phyloP scores from a whole-genome alignment of 2,113 vertebrate genomes.

The Cyanistes caeruleus region DNA sequence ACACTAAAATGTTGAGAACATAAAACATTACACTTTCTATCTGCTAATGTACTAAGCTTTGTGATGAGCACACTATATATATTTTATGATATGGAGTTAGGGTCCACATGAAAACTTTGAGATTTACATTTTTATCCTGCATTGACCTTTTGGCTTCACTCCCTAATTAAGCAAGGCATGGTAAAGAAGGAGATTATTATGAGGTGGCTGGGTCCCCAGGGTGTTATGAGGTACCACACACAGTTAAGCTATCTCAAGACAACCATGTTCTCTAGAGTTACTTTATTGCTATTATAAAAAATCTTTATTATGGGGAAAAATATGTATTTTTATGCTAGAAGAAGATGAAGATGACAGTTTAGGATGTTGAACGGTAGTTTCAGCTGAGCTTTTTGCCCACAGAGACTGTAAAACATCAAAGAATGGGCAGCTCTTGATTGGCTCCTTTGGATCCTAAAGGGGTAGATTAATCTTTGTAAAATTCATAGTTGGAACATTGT shows the following conservation, averaged over 20 bases:
- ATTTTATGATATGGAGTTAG: constrained; percentile 73
- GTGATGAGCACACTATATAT: neutral
- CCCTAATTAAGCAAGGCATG: constrained; percentile 78
- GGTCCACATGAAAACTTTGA: constrained; percentile 77
- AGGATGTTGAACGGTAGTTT: constrained; percentile 79
- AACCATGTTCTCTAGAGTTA: constrained; percentile 82
- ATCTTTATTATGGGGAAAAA: constrained; percentile 84
- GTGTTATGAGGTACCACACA: constrained; percentile 77
- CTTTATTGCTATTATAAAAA: constrained; percentile 87
- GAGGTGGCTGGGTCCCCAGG: constrained; percentile 73
- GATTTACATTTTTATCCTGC: constrained; percentile 79
- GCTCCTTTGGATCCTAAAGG: constrained; percentile 77
- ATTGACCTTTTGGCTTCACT: constrained; percentile 81
- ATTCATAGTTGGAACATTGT: constrained; percentile 82
- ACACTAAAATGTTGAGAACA: constrained; percentile 25
- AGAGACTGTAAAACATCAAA: constrained; percentile 81
- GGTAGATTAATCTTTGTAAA: constrained; percentile 83
- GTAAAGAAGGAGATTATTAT: constrained; percentile 78
- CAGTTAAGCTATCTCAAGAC: constrained; percentile 84
- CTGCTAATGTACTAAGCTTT: neutral
- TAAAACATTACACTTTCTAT: constrained; percentile 5
- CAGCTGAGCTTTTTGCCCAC: constrained; percentile 74
- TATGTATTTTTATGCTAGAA: constrained; percentile 84
- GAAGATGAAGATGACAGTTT: constrained; percentile 82
- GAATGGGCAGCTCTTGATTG: constrained; percentile 70